Conservation (phyloP, 2,113 vertebrate species). For the Megaceryle torquata region DNA sequence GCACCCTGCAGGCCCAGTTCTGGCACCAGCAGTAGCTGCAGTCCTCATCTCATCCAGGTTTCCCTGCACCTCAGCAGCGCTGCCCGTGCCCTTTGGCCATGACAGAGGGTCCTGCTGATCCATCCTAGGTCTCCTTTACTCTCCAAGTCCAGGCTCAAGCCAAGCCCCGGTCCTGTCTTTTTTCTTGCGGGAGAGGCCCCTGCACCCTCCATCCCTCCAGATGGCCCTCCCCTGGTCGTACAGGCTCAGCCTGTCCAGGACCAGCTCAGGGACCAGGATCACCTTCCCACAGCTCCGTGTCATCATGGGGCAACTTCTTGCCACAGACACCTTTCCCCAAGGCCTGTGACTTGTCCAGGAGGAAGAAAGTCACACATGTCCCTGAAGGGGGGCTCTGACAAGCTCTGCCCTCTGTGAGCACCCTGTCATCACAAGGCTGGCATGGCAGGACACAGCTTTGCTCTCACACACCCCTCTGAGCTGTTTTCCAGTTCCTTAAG, state of each 20-base stretch:
- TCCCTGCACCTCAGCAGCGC: neutral
- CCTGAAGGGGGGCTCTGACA: neutral
- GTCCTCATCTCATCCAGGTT: neutral
- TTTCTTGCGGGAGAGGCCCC: neutral
- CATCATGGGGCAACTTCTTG: neutral
- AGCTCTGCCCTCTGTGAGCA: neutral
- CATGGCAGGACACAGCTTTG: neutral
- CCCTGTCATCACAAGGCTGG: neutral
- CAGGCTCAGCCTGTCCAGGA: neutral
- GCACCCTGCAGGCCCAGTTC: neutral
- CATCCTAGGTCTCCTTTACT: neutral
- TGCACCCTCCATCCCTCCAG: neutral
- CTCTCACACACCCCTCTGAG: neutral
- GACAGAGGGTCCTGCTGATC: neutral
- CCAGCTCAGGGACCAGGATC: neutral
- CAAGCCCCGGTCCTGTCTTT: neutral
- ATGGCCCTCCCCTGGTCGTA: neutral
- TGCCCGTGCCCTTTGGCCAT: accelerated
- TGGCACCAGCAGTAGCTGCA: neutral
- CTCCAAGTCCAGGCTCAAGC: neutral
- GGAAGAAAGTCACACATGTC: neutral
- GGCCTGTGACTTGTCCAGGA: neutral
- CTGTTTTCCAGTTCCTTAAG: neutral
- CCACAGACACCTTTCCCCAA: neutral
- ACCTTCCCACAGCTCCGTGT: neutral